phyloP scores from a whole-genome alignment of 2,113 vertebrate genomes.

The Scopus umbretta region DNA sequence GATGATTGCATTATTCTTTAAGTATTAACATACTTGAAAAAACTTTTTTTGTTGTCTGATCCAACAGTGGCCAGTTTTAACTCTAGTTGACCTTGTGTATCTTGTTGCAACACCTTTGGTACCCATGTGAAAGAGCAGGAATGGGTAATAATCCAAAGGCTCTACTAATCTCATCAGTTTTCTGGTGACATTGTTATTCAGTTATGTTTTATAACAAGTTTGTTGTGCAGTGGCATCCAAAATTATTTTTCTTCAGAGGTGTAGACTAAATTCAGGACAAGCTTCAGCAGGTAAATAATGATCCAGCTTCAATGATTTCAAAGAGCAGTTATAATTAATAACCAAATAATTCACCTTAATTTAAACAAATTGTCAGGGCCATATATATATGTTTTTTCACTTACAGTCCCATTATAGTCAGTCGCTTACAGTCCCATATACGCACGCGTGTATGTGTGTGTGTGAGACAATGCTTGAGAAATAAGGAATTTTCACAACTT shows the following conservation, averaged over 20 bases:
- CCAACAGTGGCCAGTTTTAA: too few species aligned
- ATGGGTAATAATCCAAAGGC: not conserved
- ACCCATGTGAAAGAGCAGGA: not conserved
- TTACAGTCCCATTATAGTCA: not conserved
- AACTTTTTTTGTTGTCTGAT: too few species aligned
- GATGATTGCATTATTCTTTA: too few species aligned
- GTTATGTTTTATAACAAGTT: not conserved
- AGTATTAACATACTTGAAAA: too few species aligned
- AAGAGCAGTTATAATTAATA: not conserved
- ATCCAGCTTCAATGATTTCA: not conserved
- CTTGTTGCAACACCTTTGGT: not conserved
- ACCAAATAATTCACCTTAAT: not conserved
- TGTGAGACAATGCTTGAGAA: not conserved
- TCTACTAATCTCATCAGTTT: not conserved
- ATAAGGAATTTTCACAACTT: not conserved
- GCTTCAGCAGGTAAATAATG: not conserved
- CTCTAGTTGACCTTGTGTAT: not conserved
- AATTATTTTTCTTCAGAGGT: not conserved
- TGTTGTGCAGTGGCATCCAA: not conserved
- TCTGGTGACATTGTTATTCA: not conserved
- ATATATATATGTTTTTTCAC: not conserved
- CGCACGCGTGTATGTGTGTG: not conserved
- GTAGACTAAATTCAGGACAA: not conserved
- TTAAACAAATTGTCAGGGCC: not conserved
- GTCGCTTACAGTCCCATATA: not conserved